These are phyloP conservation scores for Drosophila koepferae DNA, from an alignment of 2,888 invertebrate species.

Conservation along the genomic window DNA sequence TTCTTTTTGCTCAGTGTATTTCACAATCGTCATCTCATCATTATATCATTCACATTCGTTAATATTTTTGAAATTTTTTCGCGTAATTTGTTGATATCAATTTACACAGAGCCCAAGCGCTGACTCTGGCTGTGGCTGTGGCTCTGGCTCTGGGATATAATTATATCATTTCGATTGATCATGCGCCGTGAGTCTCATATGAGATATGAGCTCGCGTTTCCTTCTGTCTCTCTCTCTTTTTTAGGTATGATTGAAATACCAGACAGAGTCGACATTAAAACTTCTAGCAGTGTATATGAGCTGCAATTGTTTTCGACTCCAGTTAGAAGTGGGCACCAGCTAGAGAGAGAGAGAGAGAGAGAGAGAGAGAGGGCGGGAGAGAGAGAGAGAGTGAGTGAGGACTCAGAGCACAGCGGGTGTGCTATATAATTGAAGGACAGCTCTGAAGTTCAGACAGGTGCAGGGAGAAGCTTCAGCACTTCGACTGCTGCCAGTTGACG, in stretches of 20 bases:
- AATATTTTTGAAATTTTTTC: constrained; percentile 80
- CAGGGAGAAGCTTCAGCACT: constrained; percentile 38
- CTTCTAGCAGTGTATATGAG: constrained; percentile 54
- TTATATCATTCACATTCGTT: constrained; percentile 80
- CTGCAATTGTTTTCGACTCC: constrained; percentile 34
- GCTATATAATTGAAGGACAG: constrained; percentile 77
- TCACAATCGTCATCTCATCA: constrained; percentile 69
- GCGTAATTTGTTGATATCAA: constrained; percentile 82
- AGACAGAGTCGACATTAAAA: constrained; percentile 30
- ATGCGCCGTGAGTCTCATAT: constrained; percentile 59
- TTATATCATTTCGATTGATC: constrained; percentile 82
- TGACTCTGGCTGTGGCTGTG: background rate
- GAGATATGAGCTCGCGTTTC: constrained; percentile 33
- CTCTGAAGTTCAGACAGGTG: constrained; percentile 72
- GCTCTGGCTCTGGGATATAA: constrained; percentile 55
- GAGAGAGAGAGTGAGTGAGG: background rate
- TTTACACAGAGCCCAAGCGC: constrained; percentile 66
- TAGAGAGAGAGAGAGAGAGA: background rate
- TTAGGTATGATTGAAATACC: constrained; percentile 55
- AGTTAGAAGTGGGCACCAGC: constrained; percentile 55
- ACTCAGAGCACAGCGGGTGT: constrained; percentile 71
- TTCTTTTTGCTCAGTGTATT: constrained; percentile 48
- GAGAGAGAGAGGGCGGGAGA: background rate
- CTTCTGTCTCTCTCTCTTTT: background rate
- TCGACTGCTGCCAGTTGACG: constrained; percentile 55